phyloP scores from a whole-genome alignment of 2,888 invertebrate species.

The Agonopterix subpropinquella region DNA sequence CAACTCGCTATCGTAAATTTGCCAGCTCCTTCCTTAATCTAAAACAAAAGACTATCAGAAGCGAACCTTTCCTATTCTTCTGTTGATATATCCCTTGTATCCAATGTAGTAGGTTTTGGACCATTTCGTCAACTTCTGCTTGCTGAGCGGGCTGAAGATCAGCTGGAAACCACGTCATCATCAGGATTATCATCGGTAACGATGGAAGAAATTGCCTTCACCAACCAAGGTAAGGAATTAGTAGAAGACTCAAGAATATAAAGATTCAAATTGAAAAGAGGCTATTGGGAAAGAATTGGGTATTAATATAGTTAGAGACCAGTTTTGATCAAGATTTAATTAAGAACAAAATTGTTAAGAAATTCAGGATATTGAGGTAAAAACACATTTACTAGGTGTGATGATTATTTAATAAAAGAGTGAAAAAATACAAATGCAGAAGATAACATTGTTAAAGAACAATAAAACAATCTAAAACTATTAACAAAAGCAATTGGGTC shows the following conservation, averaged over 20 bases:
- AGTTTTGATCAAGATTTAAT: no score
- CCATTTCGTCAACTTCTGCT: constrained; percentile 81
- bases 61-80: constrained; percentile 69
- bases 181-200: constrained; percentile 28
- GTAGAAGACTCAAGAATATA: neutral
- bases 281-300: neutral
- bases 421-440: no score
- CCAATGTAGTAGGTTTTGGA: constrained; percentile 84
- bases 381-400: no score
- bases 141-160: constrained; percentile 59
- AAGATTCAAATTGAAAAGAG: neutral
- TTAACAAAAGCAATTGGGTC: no score
- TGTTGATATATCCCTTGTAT: constrained; percentile 82
- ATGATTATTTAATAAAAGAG: no score
- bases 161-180: constrained; percentile 58
- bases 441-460: no score
- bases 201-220: constrained; percentile 18
- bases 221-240: neutral
- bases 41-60: neutral
- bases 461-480: no score
- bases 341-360: no score
- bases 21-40: no score
- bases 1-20: no score
- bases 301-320: neutral
- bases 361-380: no score